Evolutionary conservation across 1,140 invertebrate genomes (phyloP).

Genomic region (Phymastichus coffea): DNA sequence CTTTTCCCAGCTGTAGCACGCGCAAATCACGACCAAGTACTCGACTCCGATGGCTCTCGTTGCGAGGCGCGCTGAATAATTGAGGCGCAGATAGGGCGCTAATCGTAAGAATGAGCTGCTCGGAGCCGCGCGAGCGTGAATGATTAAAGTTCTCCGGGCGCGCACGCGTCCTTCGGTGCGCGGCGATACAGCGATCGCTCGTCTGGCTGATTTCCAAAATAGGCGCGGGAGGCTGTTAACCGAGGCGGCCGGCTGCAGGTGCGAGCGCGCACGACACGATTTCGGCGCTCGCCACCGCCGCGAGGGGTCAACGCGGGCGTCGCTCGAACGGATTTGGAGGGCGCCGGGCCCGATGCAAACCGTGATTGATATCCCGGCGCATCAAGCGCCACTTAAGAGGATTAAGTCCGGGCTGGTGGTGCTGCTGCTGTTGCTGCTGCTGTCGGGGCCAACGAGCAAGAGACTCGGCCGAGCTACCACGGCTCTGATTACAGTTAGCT

Average conservation of each 20-base stretch:
- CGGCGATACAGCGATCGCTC: constrained; percentile 15
- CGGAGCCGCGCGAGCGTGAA: constrained; percentile 36
- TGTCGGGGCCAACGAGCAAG: not conserved
- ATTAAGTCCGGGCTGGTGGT: constrained; percentile 36
- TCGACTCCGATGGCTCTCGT: too few species aligned
- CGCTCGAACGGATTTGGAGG: too few species aligned
- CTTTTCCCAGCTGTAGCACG: too few species aligned
- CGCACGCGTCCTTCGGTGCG: too few species aligned
- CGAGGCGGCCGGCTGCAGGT: too few species aligned
- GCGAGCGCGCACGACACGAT: too few species aligned
- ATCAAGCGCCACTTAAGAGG: constrained; percentile 53
- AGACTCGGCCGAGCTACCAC: constrained; percentile 22
- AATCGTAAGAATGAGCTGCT: constrained; percentile 52
- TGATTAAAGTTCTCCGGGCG: constrained; percentile 49
- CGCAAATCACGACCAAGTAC: too few species aligned
- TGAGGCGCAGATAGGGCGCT: constrained; percentile 45
- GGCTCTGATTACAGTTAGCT: constrained; percentile 53
- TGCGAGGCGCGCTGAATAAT: constrained; percentile 44
- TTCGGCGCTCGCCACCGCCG: too few species aligned
- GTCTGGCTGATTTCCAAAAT: constrained; percentile 13
- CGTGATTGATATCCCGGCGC: constrained; percentile 54
- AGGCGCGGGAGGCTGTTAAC: too few species aligned
- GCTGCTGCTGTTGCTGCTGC: not conserved
- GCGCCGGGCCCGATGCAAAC: constrained; percentile 46
- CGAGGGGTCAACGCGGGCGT: too few species aligned